Evolutionary conservation across 2,888 invertebrate species (phyloP), one percentile per base, ranked within the genome.

Genomic region (Lepidocyrtoides sp.): DNA sequence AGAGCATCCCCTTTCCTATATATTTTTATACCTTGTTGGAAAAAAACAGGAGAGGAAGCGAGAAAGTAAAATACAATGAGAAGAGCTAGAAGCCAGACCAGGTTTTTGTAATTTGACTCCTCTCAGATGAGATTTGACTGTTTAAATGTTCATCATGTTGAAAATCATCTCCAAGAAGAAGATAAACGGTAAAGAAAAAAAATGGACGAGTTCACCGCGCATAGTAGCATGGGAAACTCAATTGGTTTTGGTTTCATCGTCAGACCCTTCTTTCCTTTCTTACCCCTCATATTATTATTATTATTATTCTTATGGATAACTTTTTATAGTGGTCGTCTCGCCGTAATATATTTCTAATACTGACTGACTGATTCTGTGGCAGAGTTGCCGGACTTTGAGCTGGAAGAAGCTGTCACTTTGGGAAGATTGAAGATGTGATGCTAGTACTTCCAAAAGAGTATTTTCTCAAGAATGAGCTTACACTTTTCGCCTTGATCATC

Each of bases 371-470:
- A n/a, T n/a, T n/a, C n/a, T n/a, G n/a, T n/a, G n/a, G n/a, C n/a
- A 32, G 75, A 44, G 60, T 66, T 89, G 82, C 89, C 81, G 86
- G 85, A 87, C 91, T 89, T 81, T 90, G 32, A 66, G 63, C 91
- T 92, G 89, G 89, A 85, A 91, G 85, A 86, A 92, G 89, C 89
- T 92, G 91, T 92, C 91, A 92, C 89, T 89, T 85, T 82, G 32
- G 48, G 89, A 92, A 89, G 89, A 92, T 92, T 89, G 89, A 89
- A 89, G 89, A 89, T 89, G 77, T 23, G 29, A 32, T 17, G 41
- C n/a, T n/a, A n/a, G n/a, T 36, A 60, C 41, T 82, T 2, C 29
- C n/a, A 60, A n/a, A 44, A 20, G n/a, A 29, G 54, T 17, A 17
- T 26, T n/a, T 84, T 66, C 26, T 20, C 69, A 20, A 63, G 17